Base-by-base conservation (phyloP, 2,888 invertebrate species). In the Tetragonula carbonaria region DNA sequence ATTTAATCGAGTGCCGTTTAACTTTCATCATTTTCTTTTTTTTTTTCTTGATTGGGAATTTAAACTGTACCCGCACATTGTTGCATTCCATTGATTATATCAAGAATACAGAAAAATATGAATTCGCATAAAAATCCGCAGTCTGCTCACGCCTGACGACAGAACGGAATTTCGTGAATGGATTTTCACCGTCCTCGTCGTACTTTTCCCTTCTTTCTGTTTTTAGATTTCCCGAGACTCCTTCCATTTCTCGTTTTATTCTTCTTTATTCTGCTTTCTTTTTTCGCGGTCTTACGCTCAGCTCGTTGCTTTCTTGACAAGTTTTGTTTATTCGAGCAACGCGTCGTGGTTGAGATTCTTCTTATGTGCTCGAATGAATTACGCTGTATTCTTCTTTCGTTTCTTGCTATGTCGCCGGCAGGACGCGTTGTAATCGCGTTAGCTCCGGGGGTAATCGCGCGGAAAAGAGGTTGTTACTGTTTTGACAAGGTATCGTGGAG, bases 281-380 rank as follows among this genome's bases (percentile, higher is more conserved):
- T 51, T 28, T 13, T 23, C 38, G n/a, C 4, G 11, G 11, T 21
- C n/a, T 23, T 45, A 28, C 21, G 16, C 51, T 45, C 38, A 38
- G 4, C 23, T 59, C 16, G 45, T 28, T 73, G 23, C 21, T 16
- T 63, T 21, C 62, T 51, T 21, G n/a, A 38, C 33, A 59, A 70
- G 50, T 70, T 62, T 76, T 76, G 62, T 76, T 76, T 70, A 76
- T 67, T 45, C 66, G 75, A 28, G 28, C 28, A 45, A 66, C 55
- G 55, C n/a, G 23, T 51, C 21, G 33, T 21, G 73, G 33, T 5
- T 21, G 45, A 45, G 50, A n/a, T 50, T 67, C 50, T 59, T 21
- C 67, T 59, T 59, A 75, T 50, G 21, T 57, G 75, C 75, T 57
- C 21, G 33, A 67, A 50, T 45, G 28, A 67, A 75, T 67, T 65